These are phyloP conservation scores for Harmothoe impar DNA, from an alignment of 2,888 invertebrate genomes.

Conservation along the genomic window DNA sequence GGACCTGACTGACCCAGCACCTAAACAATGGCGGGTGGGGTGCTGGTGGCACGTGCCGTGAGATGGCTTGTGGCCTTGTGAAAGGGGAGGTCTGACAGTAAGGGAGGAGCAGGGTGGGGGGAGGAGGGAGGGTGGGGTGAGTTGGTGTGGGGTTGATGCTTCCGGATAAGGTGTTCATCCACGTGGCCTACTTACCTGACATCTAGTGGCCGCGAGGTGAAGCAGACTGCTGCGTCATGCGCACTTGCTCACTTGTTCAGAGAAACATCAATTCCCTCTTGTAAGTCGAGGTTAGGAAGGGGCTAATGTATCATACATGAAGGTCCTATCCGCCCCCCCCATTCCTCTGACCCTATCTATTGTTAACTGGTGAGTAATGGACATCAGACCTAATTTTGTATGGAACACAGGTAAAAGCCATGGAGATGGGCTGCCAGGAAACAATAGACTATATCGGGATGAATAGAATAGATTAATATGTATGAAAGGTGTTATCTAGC, in stretches of 20 bases:
- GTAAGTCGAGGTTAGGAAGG: too few relatives aligned
- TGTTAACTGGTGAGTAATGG: too few relatives aligned
- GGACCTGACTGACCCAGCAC: background rate
- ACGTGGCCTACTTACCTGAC: conserved; percentile 40
- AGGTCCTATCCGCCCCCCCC: too few relatives aligned
- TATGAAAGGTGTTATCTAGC: too few relatives aligned
- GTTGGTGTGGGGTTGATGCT: background rate
- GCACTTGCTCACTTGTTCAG: background rate
- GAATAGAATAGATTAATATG: too few relatives aligned
- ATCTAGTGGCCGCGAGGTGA: background rate
- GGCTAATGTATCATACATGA: too few relatives aligned
- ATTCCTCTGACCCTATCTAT: too few relatives aligned
- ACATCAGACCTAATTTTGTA: too few relatives aligned
- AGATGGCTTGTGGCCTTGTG: conserved; percentile 8
- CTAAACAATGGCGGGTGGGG: background rate
- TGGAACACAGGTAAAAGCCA: too few relatives aligned
- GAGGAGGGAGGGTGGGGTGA: conserved; percentile 2
- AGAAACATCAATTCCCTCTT: too few relatives aligned
- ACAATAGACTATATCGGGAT: too few relatives aligned
- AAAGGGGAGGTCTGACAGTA: background rate
- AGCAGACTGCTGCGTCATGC: conserved; percentile 15
- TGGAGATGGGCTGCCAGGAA: too few relatives aligned
- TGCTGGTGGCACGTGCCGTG: background rate
- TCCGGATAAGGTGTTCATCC: conserved; percentile 7
- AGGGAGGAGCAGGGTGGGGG: background rate